Evolutionary conservation across 2,888 invertebrate genomes (phyloP).

Genomic region (Microdon myrmicae): DNA sequence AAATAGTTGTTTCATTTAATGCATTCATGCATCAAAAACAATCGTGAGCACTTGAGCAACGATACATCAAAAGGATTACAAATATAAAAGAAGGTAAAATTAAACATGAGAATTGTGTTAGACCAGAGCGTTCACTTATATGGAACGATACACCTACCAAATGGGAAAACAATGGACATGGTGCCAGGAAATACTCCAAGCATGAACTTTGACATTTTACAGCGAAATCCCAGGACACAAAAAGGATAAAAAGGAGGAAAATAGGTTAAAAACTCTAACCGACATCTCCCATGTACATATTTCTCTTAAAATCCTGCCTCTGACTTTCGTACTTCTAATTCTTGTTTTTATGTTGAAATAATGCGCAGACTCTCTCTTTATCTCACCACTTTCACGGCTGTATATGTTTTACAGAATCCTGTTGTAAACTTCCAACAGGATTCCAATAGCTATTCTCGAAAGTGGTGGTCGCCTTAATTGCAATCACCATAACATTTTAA

Average conservation of each 20-base stretch:
- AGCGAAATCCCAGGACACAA: conserved; percentile 5
- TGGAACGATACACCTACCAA: neutral
- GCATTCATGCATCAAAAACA: conserved; percentile 40
- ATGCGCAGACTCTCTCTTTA: conserved; percentile 37
- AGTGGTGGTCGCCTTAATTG: too few relatives aligned
- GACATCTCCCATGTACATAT: too few relatives aligned
- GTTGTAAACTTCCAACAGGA: too few relatives aligned
- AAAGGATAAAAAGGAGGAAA: conserved; percentile 5
- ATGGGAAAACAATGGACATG: conserved; percentile 16
- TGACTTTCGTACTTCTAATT: neutral
- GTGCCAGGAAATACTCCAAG: conserved; percentile 26
- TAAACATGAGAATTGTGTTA: conserved; percentile 29
- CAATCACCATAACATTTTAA: too few relatives aligned
- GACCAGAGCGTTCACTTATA: neutral
- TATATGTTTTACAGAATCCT: too few relatives aligned
- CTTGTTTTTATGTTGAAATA: neutral
- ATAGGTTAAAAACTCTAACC: conserved; percentile 31
- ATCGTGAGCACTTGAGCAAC: conserved; percentile 10
- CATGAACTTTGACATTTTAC: conserved; percentile 50
- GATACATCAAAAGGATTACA: conserved; percentile 6
- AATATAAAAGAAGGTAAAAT: neutral
- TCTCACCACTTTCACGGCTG: too few relatives aligned
- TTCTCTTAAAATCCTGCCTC: too few relatives aligned
- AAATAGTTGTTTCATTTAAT: conserved; percentile 22
- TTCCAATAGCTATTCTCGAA: too few relatives aligned